Base-by-base conservation (phyloP, 2,888 invertebrate genomes). In the Sarcophaga rosellei region DNA sequence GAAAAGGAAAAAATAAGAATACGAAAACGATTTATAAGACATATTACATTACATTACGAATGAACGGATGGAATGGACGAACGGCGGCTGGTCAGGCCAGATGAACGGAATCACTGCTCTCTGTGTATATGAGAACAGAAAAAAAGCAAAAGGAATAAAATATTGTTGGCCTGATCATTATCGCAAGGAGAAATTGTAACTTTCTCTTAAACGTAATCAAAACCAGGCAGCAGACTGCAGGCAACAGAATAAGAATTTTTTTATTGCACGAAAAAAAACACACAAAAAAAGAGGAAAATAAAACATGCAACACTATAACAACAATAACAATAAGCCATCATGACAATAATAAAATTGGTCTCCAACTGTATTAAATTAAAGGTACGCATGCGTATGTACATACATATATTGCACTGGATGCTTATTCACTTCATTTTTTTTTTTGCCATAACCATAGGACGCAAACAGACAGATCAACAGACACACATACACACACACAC, bases 141-240 rank as follows among this genome's bases (percentile, higher is more conserved):
- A 81, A 81, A 81, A 81, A 81, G 72, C 66, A 81, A 85, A 82
- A 84, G 75, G 84, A 81, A 81, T 57, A 76, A 76, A n/a, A 77
- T 65, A 84, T 61, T 70, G 70, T 84, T 80, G 69, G 35, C 35
- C 75, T 84, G 84, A 84, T 84, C 79, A 75, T 84, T 80, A 84
- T 84, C 80, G 44, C 57, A 66, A 81, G 86, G 86, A 86, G 84
- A 86, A 86, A 86, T 81, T 86, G 65, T 74, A 86, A 86, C 86
- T 86, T 86, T 86, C 86, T 84, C 84, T 72, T 72, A 65, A 84
- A 84, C 47, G 73, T 74, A 81, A 80, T 80, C 70, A 68, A 85
- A 85, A 69, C 81, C 80, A 73, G n/a, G 35, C 81, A 81, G 57
- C 77, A 85, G 81, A 68, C 35, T 2, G 35, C 8, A 35, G 10